phyloP scores from a whole-genome alignment of 2,888 invertebrate genomes.

The Cosmia pyralina region DNA sequence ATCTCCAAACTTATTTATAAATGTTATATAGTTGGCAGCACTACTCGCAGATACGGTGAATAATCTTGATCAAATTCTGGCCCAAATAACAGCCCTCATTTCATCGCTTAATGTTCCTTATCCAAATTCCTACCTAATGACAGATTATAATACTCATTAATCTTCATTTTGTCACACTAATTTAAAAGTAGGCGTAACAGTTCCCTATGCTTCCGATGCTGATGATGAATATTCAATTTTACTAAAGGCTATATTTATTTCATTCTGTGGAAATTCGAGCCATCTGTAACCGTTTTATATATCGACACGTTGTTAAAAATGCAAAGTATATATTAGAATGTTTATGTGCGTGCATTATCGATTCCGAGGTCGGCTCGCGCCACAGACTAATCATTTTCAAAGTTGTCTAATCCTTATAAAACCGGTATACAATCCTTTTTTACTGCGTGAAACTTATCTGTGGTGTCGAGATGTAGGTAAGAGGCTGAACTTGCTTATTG shows the following conservation, averaged over 20 bases:
- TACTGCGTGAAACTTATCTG: conserved; percentile 52
- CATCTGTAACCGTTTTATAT: conserved; percentile 20
- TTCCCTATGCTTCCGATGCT: conserved; percentile 28
- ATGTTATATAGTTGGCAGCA: too few relatives aligned
- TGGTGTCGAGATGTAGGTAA: conserved; percentile 51
- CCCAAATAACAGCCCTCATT: conserved; percentile 23
- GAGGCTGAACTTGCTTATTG: conserved; percentile 56
- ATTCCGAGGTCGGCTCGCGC: conserved; percentile 49
- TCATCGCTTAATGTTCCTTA: background rate
- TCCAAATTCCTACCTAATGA: conserved; percentile 1
- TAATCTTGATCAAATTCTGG: background rate
- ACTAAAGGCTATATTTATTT: conserved; percentile 19
- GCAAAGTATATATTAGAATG: conserved; percentile 33
- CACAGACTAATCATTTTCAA: conserved; percentile 56
- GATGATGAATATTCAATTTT: conserved; percentile 44
- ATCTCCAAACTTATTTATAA: too few relatives aligned
- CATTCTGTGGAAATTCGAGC: conserved; percentile 24
- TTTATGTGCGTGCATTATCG: conserved; percentile 49
- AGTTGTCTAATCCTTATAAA: conserved; percentile 54
- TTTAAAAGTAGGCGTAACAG: conserved; percentile 56
- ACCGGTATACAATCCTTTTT: conserved; percentile 63
- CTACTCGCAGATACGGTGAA: background rate
- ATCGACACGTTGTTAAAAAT: conserved; percentile 25
- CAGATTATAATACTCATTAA: conserved; percentile 7
- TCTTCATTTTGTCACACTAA: conserved; percentile 31